A percentile compares a stretch with the other conserved stretches of the same genome.
Evolutionary conservation across 2,797 vertebrate species (phyloP).

Genomic region (Protonibea diacanthus): DNA sequence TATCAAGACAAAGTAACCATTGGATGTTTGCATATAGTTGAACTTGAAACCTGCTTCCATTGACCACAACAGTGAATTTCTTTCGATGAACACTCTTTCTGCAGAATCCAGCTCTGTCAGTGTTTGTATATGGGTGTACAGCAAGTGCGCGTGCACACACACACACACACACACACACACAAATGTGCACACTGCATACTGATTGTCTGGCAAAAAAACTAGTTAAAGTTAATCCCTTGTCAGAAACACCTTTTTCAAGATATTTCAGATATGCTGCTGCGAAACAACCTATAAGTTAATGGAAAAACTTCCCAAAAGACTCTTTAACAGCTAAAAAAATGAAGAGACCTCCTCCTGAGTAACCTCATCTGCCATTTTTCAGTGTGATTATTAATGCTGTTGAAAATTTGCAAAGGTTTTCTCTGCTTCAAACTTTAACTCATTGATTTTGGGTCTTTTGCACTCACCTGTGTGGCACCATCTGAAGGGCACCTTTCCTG

Average conservation of each 20-base stretch:
- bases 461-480: slow-evolving; percentile 43
- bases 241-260: background rate
- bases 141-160: background rate
- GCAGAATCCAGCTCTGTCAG: background rate
- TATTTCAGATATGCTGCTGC: background rate
- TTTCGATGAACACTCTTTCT: background rate
- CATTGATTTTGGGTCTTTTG: slow-evolving; percentile 45
- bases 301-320: background rate
- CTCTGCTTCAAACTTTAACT: slow-evolving; percentile 35
- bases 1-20: background rate
- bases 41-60: no score
- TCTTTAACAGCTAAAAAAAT: background rate
- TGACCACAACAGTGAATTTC: no score
- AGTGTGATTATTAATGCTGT: slow-evolving; percentile 21
- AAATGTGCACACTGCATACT: no score
- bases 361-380: slow-evolving; percentile 7
- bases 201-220: background rate
- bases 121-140: background rate
- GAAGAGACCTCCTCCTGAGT: background rate
- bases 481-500: slow-evolving; percentile 82
- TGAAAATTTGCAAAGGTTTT: slow-evolving; percentile 24
- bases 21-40: no score
- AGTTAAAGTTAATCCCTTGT: background rate
- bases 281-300: background rate
- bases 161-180: background rate